These are phyloP conservation scores for Chlorospingus semifuscus DNA, from an alignment of 2,797 vertebrate genomes.

Conservation along the genomic window DNA sequence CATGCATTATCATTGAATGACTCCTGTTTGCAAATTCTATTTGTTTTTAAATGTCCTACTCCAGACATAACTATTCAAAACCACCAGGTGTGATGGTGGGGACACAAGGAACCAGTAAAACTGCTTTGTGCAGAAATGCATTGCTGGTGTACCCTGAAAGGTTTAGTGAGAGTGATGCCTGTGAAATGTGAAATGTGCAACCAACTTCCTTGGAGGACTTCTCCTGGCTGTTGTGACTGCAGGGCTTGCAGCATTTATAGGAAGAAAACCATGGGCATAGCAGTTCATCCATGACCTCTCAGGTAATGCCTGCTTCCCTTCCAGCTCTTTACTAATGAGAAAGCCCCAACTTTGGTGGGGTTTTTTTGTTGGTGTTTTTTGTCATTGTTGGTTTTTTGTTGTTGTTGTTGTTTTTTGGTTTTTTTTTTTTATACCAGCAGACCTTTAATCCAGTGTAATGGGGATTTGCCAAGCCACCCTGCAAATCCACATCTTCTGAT, in stretches of 20 bases:
- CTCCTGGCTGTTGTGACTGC: too few species aligned
- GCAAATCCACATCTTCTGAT: background rate
- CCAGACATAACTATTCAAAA: background rate
- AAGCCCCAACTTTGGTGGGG: background rate
- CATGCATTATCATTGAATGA: background rate
- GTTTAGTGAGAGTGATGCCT: background rate
- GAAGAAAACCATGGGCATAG: rapidly evolving
- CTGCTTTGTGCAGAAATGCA: background rate
- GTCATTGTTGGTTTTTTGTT: background rate
- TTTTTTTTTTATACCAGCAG: background rate
- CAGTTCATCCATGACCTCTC: background rate
- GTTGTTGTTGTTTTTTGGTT: background rate
- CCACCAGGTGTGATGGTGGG: background rate
- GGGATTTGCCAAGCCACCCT: background rate
- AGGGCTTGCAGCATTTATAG: background rate
- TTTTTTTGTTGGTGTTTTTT: background rate
- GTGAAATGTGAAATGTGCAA: background rate
- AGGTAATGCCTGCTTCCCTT: background rate
- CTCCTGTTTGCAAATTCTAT: background rate
- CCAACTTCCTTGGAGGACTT: background rate
- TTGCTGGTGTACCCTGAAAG: background rate
- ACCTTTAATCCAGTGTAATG: background rate
- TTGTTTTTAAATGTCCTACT: background rate
- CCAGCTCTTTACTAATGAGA: background rate
- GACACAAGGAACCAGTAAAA: background rate